Percentiles rank a stretch among this genome's conserved stretches.
Conservation (phyloP, 2,113 vertebrate genomes). For the Mesocricetus auratus region DNA sequence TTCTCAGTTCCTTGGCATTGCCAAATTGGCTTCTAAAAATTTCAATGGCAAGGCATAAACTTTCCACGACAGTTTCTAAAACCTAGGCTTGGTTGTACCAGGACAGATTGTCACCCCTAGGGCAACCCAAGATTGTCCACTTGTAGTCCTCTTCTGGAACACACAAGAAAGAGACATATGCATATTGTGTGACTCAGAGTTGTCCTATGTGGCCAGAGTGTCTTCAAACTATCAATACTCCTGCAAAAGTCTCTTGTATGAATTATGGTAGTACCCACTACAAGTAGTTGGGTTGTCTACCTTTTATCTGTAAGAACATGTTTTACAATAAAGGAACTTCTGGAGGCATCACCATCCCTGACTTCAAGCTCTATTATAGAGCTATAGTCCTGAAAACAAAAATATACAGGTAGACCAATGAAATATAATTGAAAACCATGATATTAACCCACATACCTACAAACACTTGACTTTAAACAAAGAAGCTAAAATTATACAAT, state of each 20-base stretch:
- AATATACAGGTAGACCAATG: no score
- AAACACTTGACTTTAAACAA: no score
- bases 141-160: fast-evolving
- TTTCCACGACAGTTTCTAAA: background rate
- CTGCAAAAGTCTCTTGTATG: background rate
- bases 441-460: no score
- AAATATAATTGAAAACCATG: no score
- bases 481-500: no score
- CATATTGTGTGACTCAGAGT: background rate
- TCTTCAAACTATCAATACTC: background rate
- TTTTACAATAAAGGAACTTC: no score
- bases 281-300: background rate
- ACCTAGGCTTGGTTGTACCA: background rate
- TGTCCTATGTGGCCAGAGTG: background rate
- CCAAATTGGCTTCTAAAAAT: background rate
- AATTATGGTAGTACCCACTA: background rate
- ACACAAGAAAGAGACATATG: background rate
- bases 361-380: no score
- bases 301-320: background rate
- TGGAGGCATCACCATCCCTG: no score
- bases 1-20: background rate
- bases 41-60: background rate
- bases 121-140: fast-evolving
- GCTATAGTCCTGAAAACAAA: no score
- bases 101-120: background rate